Percentiles rank a stretch among this genome's conserved stretches.
These are phyloP conservation scores for Acromyrmex echinatior DNA, from an alignment of 1,140 invertebrate genomes.

Conservation along the genomic window DNA sequence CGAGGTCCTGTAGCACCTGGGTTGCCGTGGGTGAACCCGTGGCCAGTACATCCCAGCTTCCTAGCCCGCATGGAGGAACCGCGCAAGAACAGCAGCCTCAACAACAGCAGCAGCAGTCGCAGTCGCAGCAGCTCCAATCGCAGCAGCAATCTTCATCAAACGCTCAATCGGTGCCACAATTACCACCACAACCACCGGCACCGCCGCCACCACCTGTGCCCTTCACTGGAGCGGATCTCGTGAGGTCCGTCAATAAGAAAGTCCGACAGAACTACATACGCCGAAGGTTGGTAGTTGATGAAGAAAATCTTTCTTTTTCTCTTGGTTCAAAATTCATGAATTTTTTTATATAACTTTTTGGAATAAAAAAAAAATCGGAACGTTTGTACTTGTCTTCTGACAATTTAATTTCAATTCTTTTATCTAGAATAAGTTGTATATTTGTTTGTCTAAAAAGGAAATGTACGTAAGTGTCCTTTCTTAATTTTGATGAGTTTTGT, in stretches of 20 bases:
- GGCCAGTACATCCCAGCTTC: constrained; percentile 90
- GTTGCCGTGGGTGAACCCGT: constrained; percentile 92
- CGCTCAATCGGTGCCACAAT: constrained; percentile 71
- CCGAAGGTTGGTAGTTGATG: constrained; percentile 75
- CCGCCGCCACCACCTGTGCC: constrained; percentile 86
- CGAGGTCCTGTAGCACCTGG: constrained; percentile 95
- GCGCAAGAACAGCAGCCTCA: constrained; percentile 80
- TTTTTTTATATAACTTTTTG: neutral
- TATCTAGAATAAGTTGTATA: neutral
- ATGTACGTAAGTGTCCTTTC: neutral
- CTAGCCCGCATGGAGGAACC: constrained; percentile 90
- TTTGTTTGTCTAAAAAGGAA: neutral
- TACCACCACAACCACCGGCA: constrained; percentile 85
- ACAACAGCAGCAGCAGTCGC: constrained; percentile 10
- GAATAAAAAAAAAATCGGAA: neutral
- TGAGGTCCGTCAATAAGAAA: constrained; percentile 94
- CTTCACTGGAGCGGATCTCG: constrained; percentile 91
- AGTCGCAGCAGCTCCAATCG: constrained; percentile 26
- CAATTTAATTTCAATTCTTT: constrained; percentile 1
- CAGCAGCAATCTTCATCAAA: constrained; percentile 55
- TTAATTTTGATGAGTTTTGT: neutral
- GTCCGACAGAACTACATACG: constrained; percentile 87
- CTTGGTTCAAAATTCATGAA: neutral
- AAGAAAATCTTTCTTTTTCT: neutral
- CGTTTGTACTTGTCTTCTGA: neutral